Evolutionary conservation across 2,888 invertebrate species (phyloP).

Genomic region (Gibbula magus): DNA sequence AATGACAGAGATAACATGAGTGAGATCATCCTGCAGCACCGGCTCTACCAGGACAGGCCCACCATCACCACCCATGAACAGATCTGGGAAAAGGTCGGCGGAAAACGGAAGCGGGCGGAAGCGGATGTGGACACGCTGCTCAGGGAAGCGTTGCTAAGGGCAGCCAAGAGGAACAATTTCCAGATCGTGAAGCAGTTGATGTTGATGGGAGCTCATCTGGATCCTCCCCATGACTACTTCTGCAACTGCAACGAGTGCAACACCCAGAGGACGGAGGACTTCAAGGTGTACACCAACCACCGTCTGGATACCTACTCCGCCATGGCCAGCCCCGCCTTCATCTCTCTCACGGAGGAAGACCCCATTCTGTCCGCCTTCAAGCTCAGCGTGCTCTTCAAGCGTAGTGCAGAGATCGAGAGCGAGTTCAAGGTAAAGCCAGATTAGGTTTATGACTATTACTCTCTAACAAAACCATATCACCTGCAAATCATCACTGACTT

Average conservation of each 20-base stretch:
- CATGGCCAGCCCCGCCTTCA: constrained; percentile 67
- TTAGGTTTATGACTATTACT: no score
- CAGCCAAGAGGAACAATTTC: constrained; percentile 66
- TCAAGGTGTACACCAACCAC: constrained; percentile 58
- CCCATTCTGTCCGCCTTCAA: constrained; percentile 64
- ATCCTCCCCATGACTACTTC: constrained; percentile 67
- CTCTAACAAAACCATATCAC: no score
- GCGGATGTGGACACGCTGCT: not conserved
- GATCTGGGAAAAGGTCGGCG: constrained; percentile 38
- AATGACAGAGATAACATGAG: constrained; percentile 60
- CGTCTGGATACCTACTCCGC: constrained; percentile 64
- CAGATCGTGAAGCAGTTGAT: constrained; percentile 64
- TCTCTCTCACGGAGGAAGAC: constrained; percentile 63
- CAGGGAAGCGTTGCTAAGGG: constrained; percentile 55
- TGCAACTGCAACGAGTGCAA: constrained; percentile 63
- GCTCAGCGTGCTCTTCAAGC: constrained; percentile 60
- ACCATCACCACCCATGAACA: constrained; percentile 30
- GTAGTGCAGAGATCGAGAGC: constrained; percentile 61
- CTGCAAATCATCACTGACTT: no score
- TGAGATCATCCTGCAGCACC: constrained; percentile 61
- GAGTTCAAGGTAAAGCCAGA: constrained; percentile 61
- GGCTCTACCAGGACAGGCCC: constrained; percentile 44
- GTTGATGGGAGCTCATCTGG: constrained; percentile 55
- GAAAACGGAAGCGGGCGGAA: not conserved
- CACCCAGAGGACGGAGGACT: constrained; percentile 52